A percentile compares a stretch with the other conserved stretches of the same genome.
Evolutionary conservation across 1,140 invertebrate genomes (phyloP).

Genomic region (Drosophila sp.): DNA sequence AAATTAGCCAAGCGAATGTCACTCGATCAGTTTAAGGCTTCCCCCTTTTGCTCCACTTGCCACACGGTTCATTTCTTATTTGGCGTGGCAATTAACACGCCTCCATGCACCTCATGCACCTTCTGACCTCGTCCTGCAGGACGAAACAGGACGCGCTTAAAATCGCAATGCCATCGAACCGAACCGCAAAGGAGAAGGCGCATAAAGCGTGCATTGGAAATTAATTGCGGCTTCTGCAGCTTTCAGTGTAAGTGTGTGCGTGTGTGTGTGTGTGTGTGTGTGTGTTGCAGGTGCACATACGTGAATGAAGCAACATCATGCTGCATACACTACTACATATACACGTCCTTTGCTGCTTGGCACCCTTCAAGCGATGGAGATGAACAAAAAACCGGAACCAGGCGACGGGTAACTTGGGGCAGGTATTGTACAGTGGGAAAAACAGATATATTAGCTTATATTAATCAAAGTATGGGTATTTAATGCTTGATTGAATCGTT

Average conservation of each 20-base stretch:
- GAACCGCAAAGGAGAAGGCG: slow-evolving; percentile 50
- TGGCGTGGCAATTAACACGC: slow-evolving; percentile 72
- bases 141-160: slow-evolving; percentile 19
- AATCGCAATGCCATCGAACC: slow-evolving; percentile 45
- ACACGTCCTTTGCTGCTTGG: slow-evolving; percentile 10
- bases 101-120: slow-evolving; percentile 52
- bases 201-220: slow-evolving; percentile 78
- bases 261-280: slow-evolving; percentile 17
- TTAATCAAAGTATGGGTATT: too few species aligned
- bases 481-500: too few species aligned
- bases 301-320: slow-evolving; percentile 1
- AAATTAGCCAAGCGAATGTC: slow-evolving; percentile 29
- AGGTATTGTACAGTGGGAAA: too few species aligned
- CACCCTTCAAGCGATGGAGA: slow-evolving; percentile 1
- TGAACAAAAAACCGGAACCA: background rate
- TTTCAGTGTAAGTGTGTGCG: slow-evolving; percentile 18
- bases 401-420: too few species aligned
- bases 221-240: slow-evolving; percentile 65
- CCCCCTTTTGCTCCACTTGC: background rate
- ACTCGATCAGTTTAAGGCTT: slow-evolving; percentile 21
- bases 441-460: too few species aligned
- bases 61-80: slow-evolving; percentile 34
- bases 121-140: slow-evolving; percentile 35
- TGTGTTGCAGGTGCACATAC: slow-evolving; percentile 11
- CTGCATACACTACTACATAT: background rate